Base-by-base conservation (phyloP, 2,797 vertebrate species). In the Petrocephalus sullivani region DNA sequence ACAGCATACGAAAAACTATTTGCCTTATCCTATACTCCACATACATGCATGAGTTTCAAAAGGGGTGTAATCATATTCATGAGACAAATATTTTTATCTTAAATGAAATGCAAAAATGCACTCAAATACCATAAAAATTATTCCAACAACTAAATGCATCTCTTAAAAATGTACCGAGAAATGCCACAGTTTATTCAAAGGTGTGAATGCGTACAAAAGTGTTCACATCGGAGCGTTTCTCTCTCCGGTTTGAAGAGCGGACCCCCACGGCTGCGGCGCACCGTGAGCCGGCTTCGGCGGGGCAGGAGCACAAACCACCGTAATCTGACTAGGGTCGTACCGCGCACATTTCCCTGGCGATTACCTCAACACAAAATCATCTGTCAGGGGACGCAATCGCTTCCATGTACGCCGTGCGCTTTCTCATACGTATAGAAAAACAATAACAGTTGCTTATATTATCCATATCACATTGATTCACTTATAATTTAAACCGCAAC, bases 241-340 rank as follows among this genome's bases (percentile, higher is more conserved):
- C 41, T 51, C n/a, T 7, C 49, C 4, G 10, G 82, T 84, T 21
- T 28, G 14, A 75, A 71, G 33, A 75, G 57, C 67, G 16, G 16
- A 75, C 37, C 28, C 28, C 33, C 64, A 16, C 28, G 64, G 64
- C 28, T 12, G 28, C 64, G 28, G 64, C 21, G 49, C 51, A 51
- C 8, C n/a, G 41, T 60, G 78, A 78, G 54, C 71, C 71, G 75
- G 54, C 75, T 81, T 46, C 9, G 0, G 87, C 64, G 58, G 78
- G 21, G 57, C 57, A 78, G 41, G 57, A 57, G n/a, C 14, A 23
- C 57, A 23, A 84, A 82, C 71, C 54, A 53, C 78, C 84, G 41
- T 88, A 88, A 88, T 60, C 87, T 57, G 78, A 88, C 58, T 88
- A 57, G n/a, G 87, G 51, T 2, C 4, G 64, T 2, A 23, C 8